Evolutionary conservation across 1,140 invertebrate species (phyloP).

Genomic region (Drosophila repletoides): DNA sequence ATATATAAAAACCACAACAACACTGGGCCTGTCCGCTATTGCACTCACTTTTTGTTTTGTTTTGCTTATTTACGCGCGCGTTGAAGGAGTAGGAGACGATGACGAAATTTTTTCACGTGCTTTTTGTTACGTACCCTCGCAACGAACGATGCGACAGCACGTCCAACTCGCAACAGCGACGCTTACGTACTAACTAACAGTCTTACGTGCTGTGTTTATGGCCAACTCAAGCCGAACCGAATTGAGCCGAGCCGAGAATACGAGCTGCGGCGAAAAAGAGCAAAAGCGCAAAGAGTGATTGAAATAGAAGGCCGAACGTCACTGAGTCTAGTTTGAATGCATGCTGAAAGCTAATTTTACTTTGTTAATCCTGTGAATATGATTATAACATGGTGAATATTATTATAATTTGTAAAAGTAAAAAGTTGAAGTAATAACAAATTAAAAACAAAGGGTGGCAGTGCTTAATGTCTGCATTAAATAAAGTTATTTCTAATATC

Average conservation of each 20-base stretch:
- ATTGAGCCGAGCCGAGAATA: slow-evolving; percentile 10
- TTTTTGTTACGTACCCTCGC: slow-evolving; percentile 38
- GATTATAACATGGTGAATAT: too few species aligned
- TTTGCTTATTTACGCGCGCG: slow-evolving; percentile 56
- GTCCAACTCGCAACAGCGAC: slow-evolving; percentile 39
- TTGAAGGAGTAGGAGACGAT: slow-evolving; percentile 47
- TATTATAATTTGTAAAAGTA: too few species aligned
- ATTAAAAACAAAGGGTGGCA: too few species aligned
- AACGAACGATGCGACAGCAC: slow-evolving; percentile 18
- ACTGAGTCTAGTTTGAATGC: too few species aligned
- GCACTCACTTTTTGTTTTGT: slow-evolving; percentile 68
- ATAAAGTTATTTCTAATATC: too few species aligned
- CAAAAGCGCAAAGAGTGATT: too few species aligned
- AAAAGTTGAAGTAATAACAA: too few species aligned
- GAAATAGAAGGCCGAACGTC: too few species aligned
- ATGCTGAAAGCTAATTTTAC: too few species aligned
- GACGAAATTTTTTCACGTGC: slow-evolving; percentile 64
- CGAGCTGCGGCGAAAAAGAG: too few species aligned
- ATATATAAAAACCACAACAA: slow-evolving; percentile 14
- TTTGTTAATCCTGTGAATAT: too few species aligned
- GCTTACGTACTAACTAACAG: slow-evolving; percentile 55
- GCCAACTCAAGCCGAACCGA: slow-evolving; percentile 30
- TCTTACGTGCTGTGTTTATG: slow-evolving; percentile 39
- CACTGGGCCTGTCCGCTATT: slow-evolving; percentile 23
- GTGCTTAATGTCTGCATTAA: too few species aligned